phyloP scores from a whole-genome alignment of 2,888 invertebrate genomes.

The Campoletis raptor region DNA sequence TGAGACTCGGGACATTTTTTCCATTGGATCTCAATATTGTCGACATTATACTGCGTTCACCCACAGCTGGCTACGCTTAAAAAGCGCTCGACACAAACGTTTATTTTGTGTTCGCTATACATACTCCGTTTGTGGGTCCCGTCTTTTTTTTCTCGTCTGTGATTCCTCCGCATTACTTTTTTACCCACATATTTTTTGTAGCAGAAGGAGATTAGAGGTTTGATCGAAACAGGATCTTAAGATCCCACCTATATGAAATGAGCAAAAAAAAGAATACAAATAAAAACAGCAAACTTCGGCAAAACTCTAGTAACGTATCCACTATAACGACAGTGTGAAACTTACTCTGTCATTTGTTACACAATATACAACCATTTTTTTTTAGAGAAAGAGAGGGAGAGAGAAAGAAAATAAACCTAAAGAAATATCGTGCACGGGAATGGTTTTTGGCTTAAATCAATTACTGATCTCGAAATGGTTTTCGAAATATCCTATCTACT shows the following conservation, averaged over 20 bases:
- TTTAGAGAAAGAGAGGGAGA: not conserved
- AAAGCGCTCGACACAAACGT: conserved; percentile 46
- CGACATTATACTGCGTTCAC: conserved; percentile 36
- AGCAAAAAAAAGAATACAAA: not conserved
- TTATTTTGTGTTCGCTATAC: conserved; percentile 24
- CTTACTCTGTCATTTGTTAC: not conserved
- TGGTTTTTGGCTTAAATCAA: conserved; percentile 2
- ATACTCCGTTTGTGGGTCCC: not conserved
- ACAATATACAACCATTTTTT: not conserved
- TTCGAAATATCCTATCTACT: not conserved
- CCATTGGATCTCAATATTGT: conserved; percentile 60
- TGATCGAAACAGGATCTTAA: conserved; percentile 34
- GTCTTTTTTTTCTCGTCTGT: not conserved
- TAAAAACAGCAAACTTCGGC: not conserved
- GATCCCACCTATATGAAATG: not conserved
- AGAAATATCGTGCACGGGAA: not conserved
- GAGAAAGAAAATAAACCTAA: not conserved
- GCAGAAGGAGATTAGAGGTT: conserved; percentile 49
- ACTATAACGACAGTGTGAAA: not conserved
- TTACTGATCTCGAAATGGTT: conserved; percentile 28
- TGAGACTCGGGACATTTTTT: conserved; percentile 29
- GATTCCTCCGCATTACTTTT: not conserved
- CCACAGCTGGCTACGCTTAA: conserved; percentile 14
- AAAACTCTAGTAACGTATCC: not conserved
- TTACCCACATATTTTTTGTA: conserved; percentile 33